Conservation (phyloP, 2,888 invertebrate genomes). For the Apocheima hispidaria region DNA sequence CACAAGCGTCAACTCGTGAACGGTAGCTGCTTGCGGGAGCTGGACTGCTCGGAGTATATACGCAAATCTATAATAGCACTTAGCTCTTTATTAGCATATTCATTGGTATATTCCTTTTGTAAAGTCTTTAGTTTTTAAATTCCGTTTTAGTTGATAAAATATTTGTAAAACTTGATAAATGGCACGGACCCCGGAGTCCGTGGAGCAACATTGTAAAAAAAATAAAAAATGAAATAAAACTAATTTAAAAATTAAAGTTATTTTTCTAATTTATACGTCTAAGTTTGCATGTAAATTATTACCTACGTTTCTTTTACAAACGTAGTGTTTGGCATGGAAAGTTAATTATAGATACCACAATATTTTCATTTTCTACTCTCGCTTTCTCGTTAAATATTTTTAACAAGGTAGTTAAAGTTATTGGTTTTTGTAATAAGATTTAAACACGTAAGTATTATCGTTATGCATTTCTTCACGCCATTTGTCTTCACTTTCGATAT, state of each 20-base stretch:
- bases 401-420: slow-evolving; percentile 21
- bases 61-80: too few species aligned
- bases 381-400: slow-evolving; percentile 30
- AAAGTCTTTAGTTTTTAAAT: too few species aligned
- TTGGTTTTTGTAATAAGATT: slow-evolving; percentile 22
- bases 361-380: slow-evolving; percentile 28
- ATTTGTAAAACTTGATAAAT: too few species aligned
- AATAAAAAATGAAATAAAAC: too few species aligned
- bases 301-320: slow-evolving; percentile 7
- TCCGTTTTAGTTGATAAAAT: too few species aligned
- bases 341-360: slow-evolving; percentile 22
- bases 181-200: too few species aligned
- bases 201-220: too few species aligned
- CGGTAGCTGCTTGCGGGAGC: too few species aligned
- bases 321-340: slow-evolving; percentile 21
- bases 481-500: slow-evolving; percentile 4
- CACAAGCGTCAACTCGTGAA: too few species aligned
- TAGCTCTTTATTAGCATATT: too few species aligned
- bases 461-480: slow-evolving; percentile 19
- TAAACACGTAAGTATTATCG: slow-evolving; percentile 13
- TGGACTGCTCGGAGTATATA: too few species aligned
- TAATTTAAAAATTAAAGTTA: background rate
- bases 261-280: slow-evolving; percentile 19
- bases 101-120: too few species aligned
- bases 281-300: slow-evolving; percentile 15